A percentile compares a stretch with the other conserved stretches of the same genome.
Conservation (phyloP, 2,797 vertebrate species). For the Pseudomugil gertrudae region DNA sequence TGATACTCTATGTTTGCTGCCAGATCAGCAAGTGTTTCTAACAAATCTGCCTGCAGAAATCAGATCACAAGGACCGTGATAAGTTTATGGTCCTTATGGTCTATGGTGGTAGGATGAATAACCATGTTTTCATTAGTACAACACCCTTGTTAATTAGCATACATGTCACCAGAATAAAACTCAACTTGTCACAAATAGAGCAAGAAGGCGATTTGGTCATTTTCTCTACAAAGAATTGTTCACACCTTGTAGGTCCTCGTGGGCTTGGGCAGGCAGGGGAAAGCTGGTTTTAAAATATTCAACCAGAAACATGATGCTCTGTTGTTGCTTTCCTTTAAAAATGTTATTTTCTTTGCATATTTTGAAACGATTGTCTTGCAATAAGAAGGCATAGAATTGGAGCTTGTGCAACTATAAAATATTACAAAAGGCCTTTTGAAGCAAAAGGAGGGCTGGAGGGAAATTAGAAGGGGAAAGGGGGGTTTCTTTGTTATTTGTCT, state of each 20-base stretch:
- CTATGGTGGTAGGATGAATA: too few relatives aligned
- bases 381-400: too few relatives aligned
- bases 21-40: neutral
- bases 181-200: neutral
- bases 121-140: too few relatives aligned
- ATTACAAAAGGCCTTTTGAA: too few relatives aligned
- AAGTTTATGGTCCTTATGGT: too few relatives aligned
- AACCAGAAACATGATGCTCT: too few relatives aligned
- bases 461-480: too few relatives aligned
- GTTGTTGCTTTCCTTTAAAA: neutral
- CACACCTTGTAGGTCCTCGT: neutral
- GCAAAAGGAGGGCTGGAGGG: too few relatives aligned
- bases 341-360: too few relatives aligned
- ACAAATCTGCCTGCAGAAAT: neutral
- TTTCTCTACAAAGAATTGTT: neutral
- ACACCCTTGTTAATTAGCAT: neutral
- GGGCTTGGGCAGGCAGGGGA: neutral
- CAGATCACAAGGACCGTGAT: neutral
- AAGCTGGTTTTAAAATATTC: neutral
- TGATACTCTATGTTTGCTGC: neutral
- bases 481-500: too few relatives aligned
- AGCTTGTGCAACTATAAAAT: too few relatives aligned
- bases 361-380: too few relatives aligned
- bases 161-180: neutral
- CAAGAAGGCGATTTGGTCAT: neutral